phyloP scores from a whole-genome alignment of 2,888 invertebrate genomes.

The Microctonus aethiopoides region DNA sequence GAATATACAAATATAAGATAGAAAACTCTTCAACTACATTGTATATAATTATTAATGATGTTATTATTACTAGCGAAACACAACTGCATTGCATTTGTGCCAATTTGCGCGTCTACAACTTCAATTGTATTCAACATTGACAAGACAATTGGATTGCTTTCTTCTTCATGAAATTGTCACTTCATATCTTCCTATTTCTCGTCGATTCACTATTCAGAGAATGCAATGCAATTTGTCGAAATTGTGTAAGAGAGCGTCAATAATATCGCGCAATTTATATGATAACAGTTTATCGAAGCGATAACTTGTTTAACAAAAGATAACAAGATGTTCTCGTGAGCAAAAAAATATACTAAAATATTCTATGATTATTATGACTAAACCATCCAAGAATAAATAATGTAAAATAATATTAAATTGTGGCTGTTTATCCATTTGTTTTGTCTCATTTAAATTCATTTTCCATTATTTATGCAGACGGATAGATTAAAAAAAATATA shows the following conservation, averaged over 20 bases:
- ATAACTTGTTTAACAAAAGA: conserved; percentile 17
- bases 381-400: neutral
- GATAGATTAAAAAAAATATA: neutral
- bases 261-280: conserved; percentile 16
- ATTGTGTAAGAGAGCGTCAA: conserved; percentile 4
- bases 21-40: neutral
- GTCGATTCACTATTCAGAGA: conserved; percentile 6
- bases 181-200: neutral
- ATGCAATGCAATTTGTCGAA: conserved; percentile 14
- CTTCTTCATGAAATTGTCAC: neutral
- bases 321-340: conserved; percentile 13
- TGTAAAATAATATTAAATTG: neutral
- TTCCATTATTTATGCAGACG: neutral
- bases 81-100: neutral
- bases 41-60: conserved; percentile 5
- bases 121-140: conserved; percentile 19
- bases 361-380: too few relatives aligned
- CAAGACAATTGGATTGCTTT: neutral
- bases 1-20: neutral
- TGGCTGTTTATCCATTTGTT: neutral
- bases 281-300: conserved; percentile 20
- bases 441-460: neutral
- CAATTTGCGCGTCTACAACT: neutral
- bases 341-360: too few relatives aligned
- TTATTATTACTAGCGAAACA: too few relatives aligned